Base-by-base conservation (phyloP, 2,888 invertebrate genomes). In the Dynastes maya region DNA sequence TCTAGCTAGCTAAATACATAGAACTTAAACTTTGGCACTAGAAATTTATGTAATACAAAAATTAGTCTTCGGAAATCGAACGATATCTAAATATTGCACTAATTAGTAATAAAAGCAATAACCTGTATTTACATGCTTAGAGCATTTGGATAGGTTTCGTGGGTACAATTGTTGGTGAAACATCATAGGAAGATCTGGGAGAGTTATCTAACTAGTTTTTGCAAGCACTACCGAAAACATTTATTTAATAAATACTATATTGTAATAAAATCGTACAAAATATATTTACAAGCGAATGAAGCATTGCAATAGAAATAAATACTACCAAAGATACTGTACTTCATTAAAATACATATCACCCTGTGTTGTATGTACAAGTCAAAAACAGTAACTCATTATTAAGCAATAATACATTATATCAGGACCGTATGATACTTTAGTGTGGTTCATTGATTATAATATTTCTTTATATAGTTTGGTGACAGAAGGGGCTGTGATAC, bases 291-390 rank as follows among this genome's bases (percentile, higher is more conserved):
- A 79, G 79, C 77, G 74, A 74, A 68, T 67, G 72, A 79, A 77
- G 77, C 77, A 55, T 63, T 74, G 70, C 64, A 67, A 72, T 78
- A 67, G 63, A 81, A 81, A 80, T 79, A 82, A 80, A 81, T 80
- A 79, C 77, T 78, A 79, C 76, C 64, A 79, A 77, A 76, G 81
- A 80, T 80, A 80, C 78, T 80, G 78, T 61, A 70, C 11, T 77
- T 78, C n/a, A 45, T 78, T 68, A 81, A 80, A 80, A 83, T 83
- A 85, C 82, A 82, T 82, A 82, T 88, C 88, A 88, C 88, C 88
- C 88, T 88, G 88, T 88, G 87, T 88, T 87, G 85, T 88, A 88
- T 88, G 83, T 88, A 88, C 88, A 88, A 75, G 68, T 85, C 77
- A 80, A 79, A 82, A 82, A 77, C 65, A 74, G 77, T 74, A 77